Evolutionary conservation across 2,113 vertebrate species (phyloP).

Genomic region (Vimba vimba): DNA sequence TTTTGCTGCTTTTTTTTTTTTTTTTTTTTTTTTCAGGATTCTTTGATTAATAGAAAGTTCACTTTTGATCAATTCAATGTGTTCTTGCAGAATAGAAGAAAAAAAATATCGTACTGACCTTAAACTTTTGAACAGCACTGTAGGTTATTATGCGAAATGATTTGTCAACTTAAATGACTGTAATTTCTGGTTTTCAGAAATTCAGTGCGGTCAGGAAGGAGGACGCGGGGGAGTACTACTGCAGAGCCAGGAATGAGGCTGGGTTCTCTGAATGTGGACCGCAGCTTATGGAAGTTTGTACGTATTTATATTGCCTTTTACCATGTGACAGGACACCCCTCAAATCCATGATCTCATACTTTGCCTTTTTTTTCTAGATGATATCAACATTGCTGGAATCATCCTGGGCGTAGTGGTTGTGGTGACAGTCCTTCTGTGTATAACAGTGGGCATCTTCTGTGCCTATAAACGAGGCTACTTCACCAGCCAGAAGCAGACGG

Average conservation of each 20-base stretch:
- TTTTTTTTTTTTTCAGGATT: too few species aligned
- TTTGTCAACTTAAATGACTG: conserved; percentile 8
- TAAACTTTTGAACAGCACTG: neutral
- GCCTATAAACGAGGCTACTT: conserved; percentile 95
- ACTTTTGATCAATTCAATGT: neutral
- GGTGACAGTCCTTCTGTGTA: conserved; percentile 83
- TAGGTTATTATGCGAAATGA: neutral
- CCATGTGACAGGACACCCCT: neutral
- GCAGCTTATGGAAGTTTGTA: conserved; percentile 96
- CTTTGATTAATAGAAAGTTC: too few species aligned
- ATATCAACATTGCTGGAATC: conserved; percentile 88
- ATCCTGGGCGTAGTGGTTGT: conserved; percentile 90
- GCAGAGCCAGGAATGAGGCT: conserved; percentile 88
- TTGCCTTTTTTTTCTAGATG: conserved; percentile 76
- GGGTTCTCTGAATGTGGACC: conserved; percentile 85
- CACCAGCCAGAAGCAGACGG: conserved; percentile 81
- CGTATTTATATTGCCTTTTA: conserved; percentile 67
- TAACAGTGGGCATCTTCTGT: conserved; percentile 90
- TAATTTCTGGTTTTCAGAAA: conserved; percentile 71
- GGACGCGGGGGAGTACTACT: conserved; percentile 88
- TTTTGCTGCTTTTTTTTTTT: too few species aligned
- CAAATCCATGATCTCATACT: neutral
- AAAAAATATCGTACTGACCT: neutral
- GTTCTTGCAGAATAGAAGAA: neutral
- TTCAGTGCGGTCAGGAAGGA: conserved; percentile 89